These are phyloP conservation scores for Agrotis puta DNA, from an alignment of 2,888 invertebrate species.

Conservation along the genomic window DNA sequence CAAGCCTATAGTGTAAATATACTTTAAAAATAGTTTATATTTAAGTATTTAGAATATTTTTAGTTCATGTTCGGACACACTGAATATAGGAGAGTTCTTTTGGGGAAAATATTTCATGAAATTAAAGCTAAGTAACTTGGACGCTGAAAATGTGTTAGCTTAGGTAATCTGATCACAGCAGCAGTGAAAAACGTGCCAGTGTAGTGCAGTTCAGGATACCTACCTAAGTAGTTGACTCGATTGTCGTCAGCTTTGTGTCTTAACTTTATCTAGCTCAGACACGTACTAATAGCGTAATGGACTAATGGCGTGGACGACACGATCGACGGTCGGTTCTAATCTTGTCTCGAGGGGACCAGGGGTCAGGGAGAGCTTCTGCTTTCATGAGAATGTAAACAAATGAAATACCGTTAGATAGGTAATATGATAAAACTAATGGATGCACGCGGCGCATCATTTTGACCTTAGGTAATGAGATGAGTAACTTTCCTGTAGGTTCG, in stretches of 20 bases:
- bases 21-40: no score
- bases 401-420: constrained; percentile 60
- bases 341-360: constrained; percentile 56
- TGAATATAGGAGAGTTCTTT: neutral
- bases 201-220: neutral
- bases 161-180: constrained; percentile 6
- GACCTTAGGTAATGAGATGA: constrained; percentile 69
- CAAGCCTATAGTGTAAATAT: no score
- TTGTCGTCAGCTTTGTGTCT: constrained; percentile 33
- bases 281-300: constrained; percentile 31
- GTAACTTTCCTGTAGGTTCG: constrained; percentile 70
- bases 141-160: neutral
- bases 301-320: constrained; percentile 17
- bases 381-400: constrained; percentile 67
- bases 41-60: no score
- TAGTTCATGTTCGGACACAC: no score
- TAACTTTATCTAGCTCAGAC: constrained; percentile 36
- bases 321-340: constrained; percentile 45
- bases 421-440: constrained; percentile 73
- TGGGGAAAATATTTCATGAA: neutral
- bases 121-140: neutral
- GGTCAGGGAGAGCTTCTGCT: constrained; percentile 61
- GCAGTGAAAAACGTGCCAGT: neutral
- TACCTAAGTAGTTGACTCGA: constrained; percentile 5
- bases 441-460: constrained; percentile 71